Conservation (phyloP, 2,888 invertebrate genomes). For the Dermolepida albohirtum region DNA sequence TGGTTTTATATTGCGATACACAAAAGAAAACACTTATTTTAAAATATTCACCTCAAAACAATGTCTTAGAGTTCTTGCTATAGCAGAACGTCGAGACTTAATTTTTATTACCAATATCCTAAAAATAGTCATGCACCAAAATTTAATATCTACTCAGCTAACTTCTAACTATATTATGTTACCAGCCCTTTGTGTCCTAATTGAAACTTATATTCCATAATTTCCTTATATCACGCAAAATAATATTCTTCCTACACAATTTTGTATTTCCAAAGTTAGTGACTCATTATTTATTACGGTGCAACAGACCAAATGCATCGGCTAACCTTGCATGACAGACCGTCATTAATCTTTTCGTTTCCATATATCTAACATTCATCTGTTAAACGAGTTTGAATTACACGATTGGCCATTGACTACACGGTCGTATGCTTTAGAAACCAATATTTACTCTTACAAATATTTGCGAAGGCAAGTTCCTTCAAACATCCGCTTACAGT, state of each 20-base stretch:
- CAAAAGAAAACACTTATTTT: too few relatives aligned
- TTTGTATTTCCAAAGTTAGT: conserved; percentile 27
- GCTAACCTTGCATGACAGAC: conserved; percentile 10
- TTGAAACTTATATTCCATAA: not conserved
- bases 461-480: conserved; percentile 9
- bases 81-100: too few relatives aligned
- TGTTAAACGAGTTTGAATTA: not conserved
- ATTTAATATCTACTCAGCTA: too few relatives aligned
- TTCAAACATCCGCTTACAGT: conserved; percentile 16
- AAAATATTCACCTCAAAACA: too few relatives aligned
- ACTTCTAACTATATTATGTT: conserved; percentile 5
- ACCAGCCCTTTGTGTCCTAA: conserved; percentile 16
- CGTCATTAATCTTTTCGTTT: conserved; percentile 9
- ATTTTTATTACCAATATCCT: too few relatives aligned
- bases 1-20: too few relatives aligned
- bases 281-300: conserved; percentile 1
- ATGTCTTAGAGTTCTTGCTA: too few relatives aligned
- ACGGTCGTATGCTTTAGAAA: not conserved
- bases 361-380: not conserved
- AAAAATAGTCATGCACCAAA: too few relatives aligned
- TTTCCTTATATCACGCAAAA: not conserved
- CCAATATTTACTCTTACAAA: conserved; percentile 10
- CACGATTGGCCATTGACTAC: too few relatives aligned
- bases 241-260: conserved; percentile 10
- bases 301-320: conserved; percentile 3